Evolutionary conservation across 2,113 vertebrate genomes (phyloP).

Genomic region (Grantiella picta): DNA sequence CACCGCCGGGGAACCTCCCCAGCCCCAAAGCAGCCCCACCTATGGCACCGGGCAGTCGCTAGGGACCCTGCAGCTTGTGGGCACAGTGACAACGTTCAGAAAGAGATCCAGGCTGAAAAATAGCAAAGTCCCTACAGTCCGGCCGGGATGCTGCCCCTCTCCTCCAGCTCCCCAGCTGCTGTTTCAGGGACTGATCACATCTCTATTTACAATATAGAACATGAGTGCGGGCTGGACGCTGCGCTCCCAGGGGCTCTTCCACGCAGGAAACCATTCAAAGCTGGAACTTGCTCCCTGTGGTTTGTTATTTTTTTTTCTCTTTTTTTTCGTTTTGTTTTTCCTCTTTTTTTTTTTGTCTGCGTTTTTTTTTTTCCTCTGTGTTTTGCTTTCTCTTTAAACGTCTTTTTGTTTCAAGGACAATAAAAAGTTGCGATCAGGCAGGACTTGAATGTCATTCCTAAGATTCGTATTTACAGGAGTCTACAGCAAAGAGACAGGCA

Average conservation of each 20-base stretch:
- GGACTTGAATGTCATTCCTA: constrained; percentile 76
- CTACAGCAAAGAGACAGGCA: constrained; percentile 72
- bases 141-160: constrained; percentile 2
- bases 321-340: neutral
- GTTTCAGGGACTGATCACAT: constrained; percentile 55
- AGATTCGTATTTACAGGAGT: constrained; percentile 76
- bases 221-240: constrained; percentile 38
- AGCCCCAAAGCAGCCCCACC: neutral
- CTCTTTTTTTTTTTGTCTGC: neutral
- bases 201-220: constrained; percentile 70
- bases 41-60: constrained; percentile 48
- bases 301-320: neutral
- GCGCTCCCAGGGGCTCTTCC: constrained; percentile 59
- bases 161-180: constrained; percentile 45
- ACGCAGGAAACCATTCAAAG: constrained; percentile 56
- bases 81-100: constrained; percentile 61
- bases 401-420: constrained; percentile 69
- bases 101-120: constrained; percentile 51
- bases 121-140: constrained; percentile 42
- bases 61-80: constrained; percentile 60
- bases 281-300: constrained; percentile 66
- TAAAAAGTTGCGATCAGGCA: constrained; percentile 73
- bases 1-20: neutral
- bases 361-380: neutral
- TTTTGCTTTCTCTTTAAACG: neutral